Percentiles rank a stretch among this genome's conserved stretches.
Evolutionary conservation across 2,113 vertebrate species (phyloP).

Genomic region (Rhinolophus ferrumequinum): DNA sequence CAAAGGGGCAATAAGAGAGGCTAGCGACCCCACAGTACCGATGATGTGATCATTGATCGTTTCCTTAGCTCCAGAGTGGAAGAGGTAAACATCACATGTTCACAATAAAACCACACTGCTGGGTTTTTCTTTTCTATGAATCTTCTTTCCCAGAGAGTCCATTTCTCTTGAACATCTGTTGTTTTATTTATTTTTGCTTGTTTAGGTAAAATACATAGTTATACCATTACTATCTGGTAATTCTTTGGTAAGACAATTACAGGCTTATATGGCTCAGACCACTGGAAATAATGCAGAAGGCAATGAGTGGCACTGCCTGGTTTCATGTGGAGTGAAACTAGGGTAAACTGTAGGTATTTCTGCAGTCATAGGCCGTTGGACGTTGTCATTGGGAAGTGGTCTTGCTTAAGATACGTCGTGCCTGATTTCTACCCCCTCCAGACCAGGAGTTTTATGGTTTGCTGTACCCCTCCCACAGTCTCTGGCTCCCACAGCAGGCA

Average conservation of each 20-base stretch:
- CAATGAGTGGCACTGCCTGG: too few relatives aligned
- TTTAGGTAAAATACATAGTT: not conserved
- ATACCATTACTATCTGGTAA: not conserved
- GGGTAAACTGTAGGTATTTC: not conserved
- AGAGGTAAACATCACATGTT: not conserved
- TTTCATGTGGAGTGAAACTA: not conserved
- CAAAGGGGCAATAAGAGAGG: not conserved
- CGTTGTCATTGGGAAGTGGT: not conserved
- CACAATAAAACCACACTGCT: not conserved
- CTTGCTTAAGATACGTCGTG: not conserved
- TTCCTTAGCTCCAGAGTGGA: constrained; percentile 19
- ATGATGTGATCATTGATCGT: not conserved
- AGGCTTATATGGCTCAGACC: not conserved
- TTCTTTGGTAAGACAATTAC: not conserved
- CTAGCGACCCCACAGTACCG: too few relatives aligned
- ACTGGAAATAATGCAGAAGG: not conserved
- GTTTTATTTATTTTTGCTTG: not conserved
- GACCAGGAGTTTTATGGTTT: not conserved
- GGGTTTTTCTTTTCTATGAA: not conserved
- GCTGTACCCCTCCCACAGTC: not conserved
- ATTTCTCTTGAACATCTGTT: not conserved
- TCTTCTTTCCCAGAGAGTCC: not conserved
- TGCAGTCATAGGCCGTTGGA: not conserved
- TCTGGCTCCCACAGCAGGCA: not conserved
- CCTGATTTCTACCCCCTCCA: not conserved